These are phyloP conservation scores for Neogale vison DNA, from an alignment of 2,113 vertebrate genomes.

Conservation along the genomic window DNA sequence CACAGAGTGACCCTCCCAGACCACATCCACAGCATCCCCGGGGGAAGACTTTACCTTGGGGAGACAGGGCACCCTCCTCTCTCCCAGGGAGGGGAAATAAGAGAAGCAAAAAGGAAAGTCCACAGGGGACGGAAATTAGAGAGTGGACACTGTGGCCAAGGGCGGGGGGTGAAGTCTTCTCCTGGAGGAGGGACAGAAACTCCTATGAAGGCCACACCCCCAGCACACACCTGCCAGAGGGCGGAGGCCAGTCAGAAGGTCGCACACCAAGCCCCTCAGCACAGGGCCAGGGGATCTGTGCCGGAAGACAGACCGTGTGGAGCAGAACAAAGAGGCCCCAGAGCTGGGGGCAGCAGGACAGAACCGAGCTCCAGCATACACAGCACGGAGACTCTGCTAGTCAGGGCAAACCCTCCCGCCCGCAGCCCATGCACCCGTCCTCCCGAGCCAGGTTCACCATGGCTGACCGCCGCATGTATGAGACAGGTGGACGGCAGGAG, in stretches of 20 bases:
- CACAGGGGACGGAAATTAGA: background rate
- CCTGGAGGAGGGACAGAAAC: background rate
- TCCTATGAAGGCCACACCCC: too few relatives aligned
- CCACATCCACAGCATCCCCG: too few relatives aligned
- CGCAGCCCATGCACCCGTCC: too few relatives aligned
- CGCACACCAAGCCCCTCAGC: background rate
- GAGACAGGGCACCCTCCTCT: background rate
- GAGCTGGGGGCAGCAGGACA: too few relatives aligned
- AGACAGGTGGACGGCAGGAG: too few relatives aligned
- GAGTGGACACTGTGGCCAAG: too few relatives aligned
- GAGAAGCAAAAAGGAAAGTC: background rate
- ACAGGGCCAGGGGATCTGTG: rapidly evolving
- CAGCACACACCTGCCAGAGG: background rate
- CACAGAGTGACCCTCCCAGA: background rate
- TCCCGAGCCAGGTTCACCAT: background rate
- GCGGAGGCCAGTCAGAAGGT: background rate
- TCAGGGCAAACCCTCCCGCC: too few relatives aligned
- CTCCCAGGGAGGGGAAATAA: background rate
- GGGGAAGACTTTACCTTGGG: too few relatives aligned
- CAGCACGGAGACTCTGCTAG: rapidly evolving
- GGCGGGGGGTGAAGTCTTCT: background rate
- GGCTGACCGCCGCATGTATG: too few relatives aligned
- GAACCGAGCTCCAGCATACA: too few relatives aligned
- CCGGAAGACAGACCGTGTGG: background rate
- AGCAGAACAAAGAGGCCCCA: too few relatives aligned